Evolutionary conservation across 2,888 invertebrate species (phyloP).

Genomic region (Alcis repandata): DNA sequence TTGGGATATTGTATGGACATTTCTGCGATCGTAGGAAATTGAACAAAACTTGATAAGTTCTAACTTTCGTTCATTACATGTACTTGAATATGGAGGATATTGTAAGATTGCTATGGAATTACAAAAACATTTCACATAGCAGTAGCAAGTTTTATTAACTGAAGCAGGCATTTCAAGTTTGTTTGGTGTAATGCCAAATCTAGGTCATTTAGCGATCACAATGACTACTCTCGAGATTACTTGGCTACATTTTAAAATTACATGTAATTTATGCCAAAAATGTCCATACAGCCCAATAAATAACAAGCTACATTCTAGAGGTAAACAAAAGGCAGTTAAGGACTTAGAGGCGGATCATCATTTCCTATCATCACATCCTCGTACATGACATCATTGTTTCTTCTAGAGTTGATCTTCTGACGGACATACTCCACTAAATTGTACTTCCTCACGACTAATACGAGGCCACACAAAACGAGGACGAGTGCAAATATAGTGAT

Average conservation of each 20-base stretch:
- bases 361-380: conserved; percentile 86
- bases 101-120: not conserved
- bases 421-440: conserved; percentile 76
- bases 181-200: conserved; percentile 35
- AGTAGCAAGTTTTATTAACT: not conserved
- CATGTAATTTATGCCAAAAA: conserved; percentile 29
- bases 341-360: conserved; percentile 82
- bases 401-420: conserved; percentile 73
- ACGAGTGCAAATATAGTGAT: conserved; percentile 75
- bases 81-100: not conserved
- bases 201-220: conserved; percentile 14
- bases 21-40: not conserved
- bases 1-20: conserved; percentile 3
- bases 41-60: not conserved
- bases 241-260: conserved; percentile 23
- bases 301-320: conserved; percentile 52
- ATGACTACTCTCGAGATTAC: conserved; percentile 3
- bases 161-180: conserved; percentile 4
- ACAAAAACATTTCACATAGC: not conserved
- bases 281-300: conserved; percentile 42
- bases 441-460: conserved; percentile 79
- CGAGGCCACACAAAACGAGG: conserved; percentile 72
- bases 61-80: not conserved
- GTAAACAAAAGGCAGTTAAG: conserved; percentile 58
- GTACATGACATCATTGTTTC: conserved; percentile 79